Percentiles rank a stretch among this genome's conserved stretches.
Evolutionary conservation across 2,888 invertebrate genomes (phyloP).

Genomic region (Aspidiotus destructor): DNA sequence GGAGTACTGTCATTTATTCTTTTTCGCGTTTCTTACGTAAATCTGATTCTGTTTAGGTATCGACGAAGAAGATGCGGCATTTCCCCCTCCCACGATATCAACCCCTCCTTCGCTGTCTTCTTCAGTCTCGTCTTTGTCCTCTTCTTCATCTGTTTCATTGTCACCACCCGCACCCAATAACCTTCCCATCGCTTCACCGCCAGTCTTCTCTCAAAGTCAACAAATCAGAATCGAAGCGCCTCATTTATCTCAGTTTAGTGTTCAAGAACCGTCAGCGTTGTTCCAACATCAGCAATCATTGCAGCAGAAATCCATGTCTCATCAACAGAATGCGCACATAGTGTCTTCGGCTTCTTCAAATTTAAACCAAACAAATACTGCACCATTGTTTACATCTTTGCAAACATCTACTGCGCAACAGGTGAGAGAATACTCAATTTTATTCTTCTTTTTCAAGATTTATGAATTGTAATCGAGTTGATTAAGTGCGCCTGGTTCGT

Average conservation of each 20-base stretch:
- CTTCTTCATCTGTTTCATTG: slow-evolving; percentile 18
- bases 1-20: slow-evolving; percentile 8
- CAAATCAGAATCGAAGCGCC: slow-evolving; percentile 33
- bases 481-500: too few relatives aligned
- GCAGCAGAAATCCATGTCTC: neutral
- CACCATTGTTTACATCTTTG: slow-evolving; percentile 34
- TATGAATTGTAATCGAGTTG: too few relatives aligned
- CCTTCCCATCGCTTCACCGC: slow-evolving; percentile 18
- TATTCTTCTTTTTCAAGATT: too few relatives aligned
- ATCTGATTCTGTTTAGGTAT: slow-evolving; percentile 41
- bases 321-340: neutral
- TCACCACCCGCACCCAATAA: slow-evolving; percentile 16
- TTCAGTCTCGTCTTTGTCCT: slow-evolving; percentile 24
- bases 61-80: slow-evolving; percentile 56
- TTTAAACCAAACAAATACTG: slow-evolving; percentile 18
- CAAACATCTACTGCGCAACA: slow-evolving; percentile 31
- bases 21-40: neutral
- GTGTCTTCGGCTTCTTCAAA: slow-evolving; percentile 12
- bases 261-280: slow-evolving; percentile 26
- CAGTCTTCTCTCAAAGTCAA: slow-evolving; percentile 32
- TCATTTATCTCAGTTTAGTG: slow-evolving; percentile 34
- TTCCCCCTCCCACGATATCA: slow-evolving; percentile 33
- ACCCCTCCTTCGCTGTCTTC: slow-evolving; percentile 20
- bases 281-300: slow-evolving; percentile 5
- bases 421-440: neutral